These are phyloP conservation scores for Phylloscopus whistleri DNA, from an alignment of 2,113 vertebrate species.

Conservation along the genomic window DNA sequence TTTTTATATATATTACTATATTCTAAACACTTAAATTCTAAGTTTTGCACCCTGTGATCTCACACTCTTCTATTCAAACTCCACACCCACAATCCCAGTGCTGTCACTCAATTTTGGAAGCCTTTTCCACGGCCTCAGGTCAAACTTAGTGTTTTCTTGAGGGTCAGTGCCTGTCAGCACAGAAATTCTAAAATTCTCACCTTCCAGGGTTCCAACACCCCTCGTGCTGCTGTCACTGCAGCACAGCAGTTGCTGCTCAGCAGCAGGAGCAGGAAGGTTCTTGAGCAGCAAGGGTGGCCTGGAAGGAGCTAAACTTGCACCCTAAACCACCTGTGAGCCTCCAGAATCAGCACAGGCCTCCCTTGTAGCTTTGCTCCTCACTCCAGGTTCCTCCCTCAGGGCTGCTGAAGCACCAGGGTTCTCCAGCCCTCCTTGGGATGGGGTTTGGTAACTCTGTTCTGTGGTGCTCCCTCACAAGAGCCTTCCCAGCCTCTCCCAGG, in stretches of 20 bases:
- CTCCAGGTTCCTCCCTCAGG: not conserved
- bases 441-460: not conserved
- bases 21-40: not conserved
- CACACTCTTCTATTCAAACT: not conserved
- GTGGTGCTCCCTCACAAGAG: not conserved
- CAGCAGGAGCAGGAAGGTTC: not conserved
- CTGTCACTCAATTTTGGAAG: not conserved
- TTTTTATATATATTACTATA: not conserved
- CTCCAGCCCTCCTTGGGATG: not conserved
- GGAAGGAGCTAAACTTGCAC: not conserved
- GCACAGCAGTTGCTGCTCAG: not conserved
- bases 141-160: not conserved
- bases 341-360: not conserved
- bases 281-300: not conserved
- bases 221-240: not conserved
- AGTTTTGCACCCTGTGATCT: not conserved
- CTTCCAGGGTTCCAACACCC: not conserved
- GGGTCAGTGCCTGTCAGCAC: not conserved
- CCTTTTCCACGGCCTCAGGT: not conserved
- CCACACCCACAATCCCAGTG: not conserved
- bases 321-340: not conserved
- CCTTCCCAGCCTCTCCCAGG: not conserved
- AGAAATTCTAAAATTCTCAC: not conserved
- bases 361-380: accelerated
- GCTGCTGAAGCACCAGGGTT: not conserved